Conservation (phyloP, 2,888 invertebrate species). For the Nasonovia ribisnigri region DNA sequence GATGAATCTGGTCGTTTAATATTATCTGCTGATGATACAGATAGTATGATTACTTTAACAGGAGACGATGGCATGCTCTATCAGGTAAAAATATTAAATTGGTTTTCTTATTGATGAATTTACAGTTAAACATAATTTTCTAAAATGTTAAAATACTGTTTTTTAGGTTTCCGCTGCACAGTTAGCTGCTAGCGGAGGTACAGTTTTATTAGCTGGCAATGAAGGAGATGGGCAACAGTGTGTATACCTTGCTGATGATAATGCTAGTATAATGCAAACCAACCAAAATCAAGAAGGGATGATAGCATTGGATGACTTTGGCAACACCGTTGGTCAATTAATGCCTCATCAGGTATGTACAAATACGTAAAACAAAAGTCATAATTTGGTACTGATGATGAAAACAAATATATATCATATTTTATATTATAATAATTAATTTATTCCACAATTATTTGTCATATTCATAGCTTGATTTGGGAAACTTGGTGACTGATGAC, state of each 20-base stretch:
- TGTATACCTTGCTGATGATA: conserved; percentile 77
- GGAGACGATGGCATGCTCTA: conserved; percentile 88
- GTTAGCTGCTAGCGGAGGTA: conserved; percentile 78
- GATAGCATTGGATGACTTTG: conserved; percentile 70
- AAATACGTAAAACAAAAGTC: neutral
- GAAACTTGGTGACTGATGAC: conserved; percentile 59
- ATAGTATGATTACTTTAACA: conserved; percentile 81
- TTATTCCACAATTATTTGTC: neutral
- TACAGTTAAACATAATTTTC: neutral
- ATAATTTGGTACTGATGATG: neutral
- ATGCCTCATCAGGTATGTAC: conserved; percentile 73
- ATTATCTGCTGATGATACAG: conserved; percentile 61
- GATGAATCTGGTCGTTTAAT: conserved; percentile 61
- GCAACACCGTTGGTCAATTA: conserved; percentile 74
- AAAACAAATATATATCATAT: neutral
- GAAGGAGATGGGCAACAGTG: conserved; percentile 83
- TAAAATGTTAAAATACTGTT: neutral
- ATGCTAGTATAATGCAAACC: conserved; percentile 64
- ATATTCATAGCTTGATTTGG: conserved; percentile 53
- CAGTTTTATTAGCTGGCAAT: conserved; percentile 80
- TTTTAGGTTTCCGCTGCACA: conserved; percentile 81
- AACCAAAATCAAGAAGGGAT: conserved; percentile 68
- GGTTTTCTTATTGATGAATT: neutral
- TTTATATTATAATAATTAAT: neutral
- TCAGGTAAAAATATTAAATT: conserved; percentile 72